Conservation (phyloP, 2,888 invertebrate genomes). For the Caenorhabditis wallacei region DNA sequence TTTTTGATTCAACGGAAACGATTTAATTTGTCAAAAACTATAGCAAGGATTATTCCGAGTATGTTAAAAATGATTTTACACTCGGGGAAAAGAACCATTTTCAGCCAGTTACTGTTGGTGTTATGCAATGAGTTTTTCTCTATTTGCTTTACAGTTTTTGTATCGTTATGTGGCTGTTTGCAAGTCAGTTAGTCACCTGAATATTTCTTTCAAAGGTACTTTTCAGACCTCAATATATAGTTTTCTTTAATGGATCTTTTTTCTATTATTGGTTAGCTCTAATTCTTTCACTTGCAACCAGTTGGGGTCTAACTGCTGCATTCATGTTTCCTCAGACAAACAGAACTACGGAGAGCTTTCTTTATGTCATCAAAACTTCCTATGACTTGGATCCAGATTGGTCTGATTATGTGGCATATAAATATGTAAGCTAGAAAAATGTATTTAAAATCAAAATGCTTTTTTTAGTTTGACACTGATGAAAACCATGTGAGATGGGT, state of each 20-base stretch:
- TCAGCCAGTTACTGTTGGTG: conserved; percentile 37
- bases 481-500: conserved; percentile 22
- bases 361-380: conserved; percentile 15
- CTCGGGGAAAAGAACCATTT: background rate
- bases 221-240: conserved; percentile 31
- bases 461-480: conserved; percentile 19
- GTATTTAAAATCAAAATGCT: background rate
- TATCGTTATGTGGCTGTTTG: conserved; percentile 37
- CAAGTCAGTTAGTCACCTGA: conserved; percentile 21
- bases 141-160: conserved; percentile 46
- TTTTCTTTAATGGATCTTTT: conserved; percentile 15
- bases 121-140: conserved; percentile 44
- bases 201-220: too few relatives aligned
- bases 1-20: conserved; percentile 47
- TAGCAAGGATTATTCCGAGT: conserved; percentile 30
- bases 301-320: conserved; percentile 28
- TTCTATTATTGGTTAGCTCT: conserved; percentile 34
- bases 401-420: conserved; percentile 46
- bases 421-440: conserved; percentile 21
- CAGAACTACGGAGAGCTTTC: conserved; percentile 28
- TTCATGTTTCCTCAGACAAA: conserved; percentile 35
- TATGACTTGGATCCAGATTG: conserved; percentile 11
- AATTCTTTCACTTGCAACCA: conserved; percentile 29
- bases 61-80: background rate
- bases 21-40: conserved; percentile 31